phyloP scores from a whole-genome alignment of 2,113 vertebrate genomes.

The Malaclemys terrapin region DNA sequence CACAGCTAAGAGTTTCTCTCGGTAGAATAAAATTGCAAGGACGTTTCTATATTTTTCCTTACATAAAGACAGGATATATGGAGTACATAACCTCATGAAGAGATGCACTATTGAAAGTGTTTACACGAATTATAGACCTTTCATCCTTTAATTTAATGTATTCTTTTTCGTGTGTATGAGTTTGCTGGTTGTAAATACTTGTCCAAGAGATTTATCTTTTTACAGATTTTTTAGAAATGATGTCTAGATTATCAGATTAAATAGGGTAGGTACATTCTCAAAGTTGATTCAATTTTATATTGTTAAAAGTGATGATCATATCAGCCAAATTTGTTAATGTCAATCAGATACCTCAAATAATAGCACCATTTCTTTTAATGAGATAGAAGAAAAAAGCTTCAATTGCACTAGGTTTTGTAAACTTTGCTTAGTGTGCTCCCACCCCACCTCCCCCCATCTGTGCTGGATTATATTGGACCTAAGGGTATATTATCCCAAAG shows the following conservation, averaged over 20 bases:
- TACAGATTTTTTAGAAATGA: conserved; percentile 85
- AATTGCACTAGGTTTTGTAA: conserved; percentile 79
- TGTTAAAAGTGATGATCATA: conserved; percentile 29
- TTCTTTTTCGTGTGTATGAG: conserved; percentile 76
- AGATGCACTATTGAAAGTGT: conserved; percentile 83
- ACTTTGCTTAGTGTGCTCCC: conserved; percentile 57
- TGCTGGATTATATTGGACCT: conserved; percentile 37
- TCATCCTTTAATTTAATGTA: conserved; percentile 83
- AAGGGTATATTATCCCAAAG: conserved; percentile 38
- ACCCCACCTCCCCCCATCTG: neutral
- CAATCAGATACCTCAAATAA: conserved; percentile 75
- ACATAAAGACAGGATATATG: conserved; percentile 48
- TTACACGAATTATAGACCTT: conserved; percentile 80
- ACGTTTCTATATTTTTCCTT: conserved; percentile 4
- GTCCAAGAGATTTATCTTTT: conserved; percentile 87
- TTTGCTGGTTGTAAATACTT: conserved; percentile 85
- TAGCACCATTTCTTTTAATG: conserved; percentile 60
- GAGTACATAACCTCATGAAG: conserved; percentile 67
- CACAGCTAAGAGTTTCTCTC: neutral
- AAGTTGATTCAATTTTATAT: conserved; percentile 78
- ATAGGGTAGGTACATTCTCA: conserved; percentile 76
- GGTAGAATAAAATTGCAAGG: neutral
- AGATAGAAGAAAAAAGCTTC: conserved; percentile 64
- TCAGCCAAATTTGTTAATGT: conserved; percentile 47
- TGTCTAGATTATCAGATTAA: conserved; percentile 76